Evolutionary conservation across 2,888 invertebrate genomes (phyloP).

Genomic region (Alsophila aescularia): DNA sequence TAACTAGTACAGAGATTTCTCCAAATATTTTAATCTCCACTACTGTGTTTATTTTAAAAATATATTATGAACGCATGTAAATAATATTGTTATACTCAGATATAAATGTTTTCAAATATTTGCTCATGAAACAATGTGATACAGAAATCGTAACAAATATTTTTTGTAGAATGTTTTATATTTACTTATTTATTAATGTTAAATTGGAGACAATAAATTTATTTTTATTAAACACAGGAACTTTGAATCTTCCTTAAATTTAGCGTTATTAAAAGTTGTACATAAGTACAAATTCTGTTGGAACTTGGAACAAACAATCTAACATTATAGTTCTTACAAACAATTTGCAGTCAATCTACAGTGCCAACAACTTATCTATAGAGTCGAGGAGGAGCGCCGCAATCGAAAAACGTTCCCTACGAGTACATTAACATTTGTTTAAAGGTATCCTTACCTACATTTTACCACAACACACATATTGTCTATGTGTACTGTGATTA

Average conservation of each 20-base stretch:
- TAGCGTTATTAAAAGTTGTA: no score
- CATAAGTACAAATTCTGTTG: no score
- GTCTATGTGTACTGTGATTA: no score
- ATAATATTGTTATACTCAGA: background rate
- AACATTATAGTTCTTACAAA: no score
- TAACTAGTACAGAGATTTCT: background rate
- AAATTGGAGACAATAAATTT: conserved; percentile 66
- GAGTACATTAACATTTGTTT: no score
- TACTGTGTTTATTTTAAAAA: background rate
- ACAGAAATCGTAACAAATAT: conserved; percentile 55
- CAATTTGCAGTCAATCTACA: no score
- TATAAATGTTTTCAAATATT: conserved; percentile 32
- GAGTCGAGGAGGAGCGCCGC: no score
- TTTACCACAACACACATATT: no score
- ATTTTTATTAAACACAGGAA: conserved; percentile 44
- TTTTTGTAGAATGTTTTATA: conserved; percentile 64
- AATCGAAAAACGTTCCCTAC: no score
- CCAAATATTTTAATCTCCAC: background rate
- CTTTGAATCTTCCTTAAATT: background rate
- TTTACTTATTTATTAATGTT: conserved; percentile 64
- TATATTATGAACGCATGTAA: background rate
- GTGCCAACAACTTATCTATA: no score
- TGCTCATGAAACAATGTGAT: conserved; percentile 55
- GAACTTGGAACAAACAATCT: no score
- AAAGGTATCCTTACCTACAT: no score